These are phyloP conservation scores for Aleiodes sp. DNA, from an alignment of 1,140 invertebrate species.

Conservation along the genomic window DNA sequence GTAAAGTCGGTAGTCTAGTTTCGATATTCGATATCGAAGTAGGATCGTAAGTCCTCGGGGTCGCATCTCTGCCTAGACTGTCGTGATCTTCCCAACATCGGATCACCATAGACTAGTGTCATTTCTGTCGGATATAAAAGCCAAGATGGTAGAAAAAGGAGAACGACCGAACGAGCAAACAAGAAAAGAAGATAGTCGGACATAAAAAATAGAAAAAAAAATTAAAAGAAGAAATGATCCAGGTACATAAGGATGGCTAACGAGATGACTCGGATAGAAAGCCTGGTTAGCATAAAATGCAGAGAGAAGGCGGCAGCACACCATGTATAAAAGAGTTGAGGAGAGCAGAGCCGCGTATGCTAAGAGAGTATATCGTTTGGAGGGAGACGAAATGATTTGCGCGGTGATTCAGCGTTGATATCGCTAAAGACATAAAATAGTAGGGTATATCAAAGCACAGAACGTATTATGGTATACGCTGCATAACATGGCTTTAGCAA, in stretches of 20 bases:
- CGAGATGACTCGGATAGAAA: conserved; percentile 9
- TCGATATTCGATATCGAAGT: conserved; percentile 28
- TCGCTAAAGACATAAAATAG: conserved; percentile 51
- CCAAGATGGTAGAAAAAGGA: conserved; percentile 15
- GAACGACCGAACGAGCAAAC: not conserved
- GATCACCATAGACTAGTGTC: conserved; percentile 34
- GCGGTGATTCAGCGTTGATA: conserved; percentile 47
- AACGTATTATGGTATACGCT: not conserved
- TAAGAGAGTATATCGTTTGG: conserved; percentile 7
- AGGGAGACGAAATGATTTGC: conserved; percentile 45
- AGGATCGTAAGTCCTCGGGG: not conserved
- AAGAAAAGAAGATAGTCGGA: not conserved
- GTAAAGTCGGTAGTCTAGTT: conserved; percentile 32
- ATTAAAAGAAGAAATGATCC: not conserved
- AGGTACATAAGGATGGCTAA: not conserved
- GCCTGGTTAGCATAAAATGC: conserved; percentile 23
- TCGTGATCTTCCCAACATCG: not conserved
- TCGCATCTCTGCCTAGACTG: not conserved
- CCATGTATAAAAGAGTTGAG: conserved; percentile 45
- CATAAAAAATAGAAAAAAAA: not conserved
- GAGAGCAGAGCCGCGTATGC: conserved; percentile 24
- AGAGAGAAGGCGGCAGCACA: conserved; percentile 24
- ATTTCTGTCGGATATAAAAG: conserved; percentile 4
- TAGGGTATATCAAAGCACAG: conserved; percentile 34
- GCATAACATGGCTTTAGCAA: not conserved